Evolutionary conservation across 2,113 vertebrate species (phyloP).

Genomic region (Alligator mississippiensis): DNA sequence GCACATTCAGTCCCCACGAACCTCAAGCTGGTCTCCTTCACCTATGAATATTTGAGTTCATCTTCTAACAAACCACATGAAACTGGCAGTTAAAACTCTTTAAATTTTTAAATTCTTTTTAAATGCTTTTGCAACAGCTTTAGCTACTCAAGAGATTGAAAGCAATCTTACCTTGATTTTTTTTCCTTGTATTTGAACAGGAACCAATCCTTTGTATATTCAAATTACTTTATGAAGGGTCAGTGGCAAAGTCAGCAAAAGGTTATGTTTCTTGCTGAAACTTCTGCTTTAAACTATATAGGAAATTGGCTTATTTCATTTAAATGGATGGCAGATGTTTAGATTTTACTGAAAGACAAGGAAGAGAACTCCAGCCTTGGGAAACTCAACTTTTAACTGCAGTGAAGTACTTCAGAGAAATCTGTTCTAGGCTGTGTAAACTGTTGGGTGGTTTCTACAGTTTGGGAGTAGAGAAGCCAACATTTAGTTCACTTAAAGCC

Average conservation of each 20-base stretch:
- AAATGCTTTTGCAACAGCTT: background rate
- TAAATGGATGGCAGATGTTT: conserved; percentile 71
- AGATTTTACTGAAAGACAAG: conserved; percentile 34
- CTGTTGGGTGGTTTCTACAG: rapidly evolving
- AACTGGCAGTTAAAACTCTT: background rate
- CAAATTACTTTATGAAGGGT: conserved; percentile 57
- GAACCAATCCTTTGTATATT: conserved; percentile 1
- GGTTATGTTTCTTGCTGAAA: conserved; percentile 56
- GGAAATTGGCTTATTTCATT: conserved; percentile 53
- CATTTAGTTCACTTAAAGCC: background rate
- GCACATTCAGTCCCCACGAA: background rate
- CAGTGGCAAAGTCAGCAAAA: conserved; percentile 62
- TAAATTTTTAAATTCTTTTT: background rate
- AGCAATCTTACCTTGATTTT: background rate
- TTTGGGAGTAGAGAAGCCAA: background rate
- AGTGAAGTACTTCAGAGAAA: conserved; percentile 18
- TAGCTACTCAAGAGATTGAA: background rate
- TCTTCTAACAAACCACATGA: background rate
- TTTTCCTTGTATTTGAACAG: conserved; percentile 21
- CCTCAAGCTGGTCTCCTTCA: background rate
- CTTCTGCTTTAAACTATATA: conserved; percentile 30
- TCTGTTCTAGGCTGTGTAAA: background rate
- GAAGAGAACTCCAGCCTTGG: conserved; percentile 20
- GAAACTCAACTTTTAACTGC: conserved; percentile 6
- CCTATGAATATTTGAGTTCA: background rate